Base-by-base conservation (phyloP, 2,797 vertebrate species). In the Brachyrhaphis roseni region DNA sequence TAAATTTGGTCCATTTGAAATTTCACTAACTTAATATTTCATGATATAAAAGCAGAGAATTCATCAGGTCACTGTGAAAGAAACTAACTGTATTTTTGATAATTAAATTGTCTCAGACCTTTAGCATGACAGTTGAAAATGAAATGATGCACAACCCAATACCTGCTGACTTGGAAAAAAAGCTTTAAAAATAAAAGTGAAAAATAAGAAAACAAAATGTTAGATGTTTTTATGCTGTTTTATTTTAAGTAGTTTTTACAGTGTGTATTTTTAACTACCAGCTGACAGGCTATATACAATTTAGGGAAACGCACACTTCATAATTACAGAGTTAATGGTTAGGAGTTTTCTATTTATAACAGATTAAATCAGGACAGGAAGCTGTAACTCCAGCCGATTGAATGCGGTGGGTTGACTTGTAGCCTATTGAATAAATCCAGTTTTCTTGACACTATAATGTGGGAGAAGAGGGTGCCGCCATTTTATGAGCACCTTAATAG, bases 261-360 rank as follows among this genome's bases (percentile, higher is more conserved):
- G 46, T 23, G 76, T 73, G 45, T 89, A 91, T 91, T 91, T 86
- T 89, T 89, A 79, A 82, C 77, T 41, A 41, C 79, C 71, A 66
- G 77, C 79, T 78, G 81, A 76, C 79, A 84, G 34, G 31, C 87
- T 86, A 92, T 88, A 88, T 89, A 90, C 26, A 84, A 45, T 75
- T 87, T 83, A 77, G 46, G 78, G 79, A 82, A 59, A 46, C 79
- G 73, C 15, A 72, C 78, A 83, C 84, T 83, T 79, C 77, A 88
- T 82, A 84, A 88, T 86, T 85, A 84, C 86, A 88, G 84, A 87
- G 85, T 80, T 78, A 80, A 86, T 51, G 64, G 71, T 87, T 85
- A 83, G 78, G 84, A 75, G 78, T 75, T 49, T 34, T 84, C 89
- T 94, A 91, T 93, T 91, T 92, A 87, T 89, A 90, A 77, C 77